Evolutionary conservation across 2,797 vertebrate species (phyloP).

Genomic region (Gymnothorax javanicus): DNA sequence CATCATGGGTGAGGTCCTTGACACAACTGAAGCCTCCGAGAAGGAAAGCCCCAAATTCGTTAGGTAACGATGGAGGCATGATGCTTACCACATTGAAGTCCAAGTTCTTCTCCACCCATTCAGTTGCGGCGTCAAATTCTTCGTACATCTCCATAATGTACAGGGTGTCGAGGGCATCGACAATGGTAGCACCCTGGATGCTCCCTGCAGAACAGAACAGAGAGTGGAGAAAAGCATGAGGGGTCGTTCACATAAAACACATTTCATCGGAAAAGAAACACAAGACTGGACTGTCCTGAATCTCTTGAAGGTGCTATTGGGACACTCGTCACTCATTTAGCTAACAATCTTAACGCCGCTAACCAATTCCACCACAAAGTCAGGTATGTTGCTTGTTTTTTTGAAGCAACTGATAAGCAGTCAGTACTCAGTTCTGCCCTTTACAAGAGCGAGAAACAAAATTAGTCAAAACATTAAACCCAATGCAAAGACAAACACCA

Average conservation of each 20-base stretch:
- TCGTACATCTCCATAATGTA: slow-evolving; percentile 97
- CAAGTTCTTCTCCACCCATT: slow-evolving; percentile 94
- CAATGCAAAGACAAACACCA: too few relatives aligned
- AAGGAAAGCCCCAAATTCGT: background rate
- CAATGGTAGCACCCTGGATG: slow-evolving; percentile 96
- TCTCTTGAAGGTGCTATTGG: background rate
- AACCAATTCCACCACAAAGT: too few relatives aligned
- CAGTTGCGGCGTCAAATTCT: slow-evolving; percentile 89
- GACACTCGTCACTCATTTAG: too few relatives aligned
- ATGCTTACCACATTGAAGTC: slow-evolving; percentile 93
- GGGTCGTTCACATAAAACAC: too few relatives aligned
- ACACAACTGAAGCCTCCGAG: background rate
- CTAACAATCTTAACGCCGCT: too few relatives aligned
- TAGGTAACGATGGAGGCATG: background rate
- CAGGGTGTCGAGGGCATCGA: slow-evolving; percentile 93
- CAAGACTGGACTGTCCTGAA: background rate
- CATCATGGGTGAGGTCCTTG: background rate
- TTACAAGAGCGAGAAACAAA: too few relatives aligned
- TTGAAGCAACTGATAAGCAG: too few relatives aligned
- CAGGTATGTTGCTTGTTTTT: too few relatives aligned
- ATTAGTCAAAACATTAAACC: too few relatives aligned
- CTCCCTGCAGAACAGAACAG: slow-evolving; percentile 75
- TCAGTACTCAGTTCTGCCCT: too few relatives aligned
- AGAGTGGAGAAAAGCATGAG: background rate
- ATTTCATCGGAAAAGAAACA: too few relatives aligned